A percentile compares a stretch with the other conserved stretches of the same genome.
These are phyloP conservation scores for Lithodes maja DNA, from an alignment of 2,888 invertebrate species.

Conservation along the genomic window DNA sequence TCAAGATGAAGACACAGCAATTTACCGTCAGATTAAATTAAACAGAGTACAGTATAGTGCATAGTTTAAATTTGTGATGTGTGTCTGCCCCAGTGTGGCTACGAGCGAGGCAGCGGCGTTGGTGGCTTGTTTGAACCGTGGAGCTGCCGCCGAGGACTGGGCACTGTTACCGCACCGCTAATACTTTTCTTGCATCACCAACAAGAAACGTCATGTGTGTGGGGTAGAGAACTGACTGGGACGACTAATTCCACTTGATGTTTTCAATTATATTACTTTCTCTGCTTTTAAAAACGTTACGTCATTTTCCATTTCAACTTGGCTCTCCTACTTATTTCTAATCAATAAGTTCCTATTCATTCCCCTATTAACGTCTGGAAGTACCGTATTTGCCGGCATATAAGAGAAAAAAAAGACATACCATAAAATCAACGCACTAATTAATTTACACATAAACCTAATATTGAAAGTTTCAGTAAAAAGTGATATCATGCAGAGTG, in stretches of 20 bases:
- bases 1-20: too few species aligned
- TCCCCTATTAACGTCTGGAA: too few species aligned
- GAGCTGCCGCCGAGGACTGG: slow-evolving; percentile 16
- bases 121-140: not conserved
- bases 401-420: too few species aligned
- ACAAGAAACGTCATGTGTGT: not conserved
- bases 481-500: too few species aligned
- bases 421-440: too few species aligned
- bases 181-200: not conserved
- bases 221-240: not conserved
- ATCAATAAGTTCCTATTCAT: not conserved
- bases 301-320: not conserved
- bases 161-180: not conserved
- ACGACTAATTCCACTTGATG: not conserved
- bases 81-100: not conserved
- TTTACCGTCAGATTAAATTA: too few species aligned
- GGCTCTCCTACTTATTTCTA: not conserved
- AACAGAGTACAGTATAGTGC: too few species aligned
- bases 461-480: too few species aligned
- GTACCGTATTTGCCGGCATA: too few species aligned
- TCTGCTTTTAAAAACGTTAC: not conserved
- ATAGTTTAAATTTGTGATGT: too few species aligned
- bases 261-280: not conserved
- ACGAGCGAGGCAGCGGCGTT: not conserved
- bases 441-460: too few species aligned